A percentile compares a stretch with the other conserved stretches of the same genome.
These are phyloP conservation scores for Hippocampus comes DNA, from an alignment of 2,113 vertebrate genomes.

Conservation along the genomic window DNA sequence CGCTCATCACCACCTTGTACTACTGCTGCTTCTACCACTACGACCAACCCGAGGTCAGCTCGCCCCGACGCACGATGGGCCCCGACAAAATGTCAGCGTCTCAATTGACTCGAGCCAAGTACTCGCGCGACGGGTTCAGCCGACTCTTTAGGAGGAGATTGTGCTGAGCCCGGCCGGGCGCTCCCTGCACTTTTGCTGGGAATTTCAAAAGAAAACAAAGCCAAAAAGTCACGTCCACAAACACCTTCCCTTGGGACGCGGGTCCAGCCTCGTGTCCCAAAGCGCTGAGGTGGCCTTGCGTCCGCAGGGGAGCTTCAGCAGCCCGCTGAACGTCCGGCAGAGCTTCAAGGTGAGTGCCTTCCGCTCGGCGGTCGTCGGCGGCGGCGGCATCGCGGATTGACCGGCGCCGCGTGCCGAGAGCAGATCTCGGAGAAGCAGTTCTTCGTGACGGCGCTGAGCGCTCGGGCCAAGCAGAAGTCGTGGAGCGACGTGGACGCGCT, in stretches of 20 bases:
- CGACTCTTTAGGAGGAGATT: too few relatives aligned
- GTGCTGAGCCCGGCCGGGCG: too few relatives aligned
- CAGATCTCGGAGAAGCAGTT: slow-evolving; percentile 95
- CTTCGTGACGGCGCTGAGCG: slow-evolving; percentile 85
- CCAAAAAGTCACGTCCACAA: too few relatives aligned
- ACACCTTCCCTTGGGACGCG: too few relatives aligned
- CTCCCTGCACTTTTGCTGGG: too few relatives aligned
- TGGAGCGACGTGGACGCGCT: slow-evolving; percentile 91
- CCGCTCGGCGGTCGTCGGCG: too few relatives aligned
- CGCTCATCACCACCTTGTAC: slow-evolving; percentile 90
- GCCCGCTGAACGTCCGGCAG: slow-evolving; percentile 88
- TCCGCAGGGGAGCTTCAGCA: slow-evolving; percentile 86
- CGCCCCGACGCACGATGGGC: neutral
- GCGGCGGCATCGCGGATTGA: too few relatives aligned
- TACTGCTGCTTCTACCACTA: slow-evolving; percentile 98
- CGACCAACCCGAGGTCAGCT: slow-evolving; percentile 34
- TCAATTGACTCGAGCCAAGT: too few relatives aligned
- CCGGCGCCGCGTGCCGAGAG: neutral
- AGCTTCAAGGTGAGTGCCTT: slow-evolving; percentile 83
- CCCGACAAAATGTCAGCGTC: too few relatives aligned
- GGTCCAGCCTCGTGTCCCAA: too few relatives aligned
- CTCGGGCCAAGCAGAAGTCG: slow-evolving; percentile 86
- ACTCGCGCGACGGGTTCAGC: too few relatives aligned
- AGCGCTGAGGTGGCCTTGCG: neutral
- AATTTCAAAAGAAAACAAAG: too few relatives aligned